phyloP scores from a whole-genome alignment of 2,888 invertebrate species.

The Watsonalla cultraria region DNA sequence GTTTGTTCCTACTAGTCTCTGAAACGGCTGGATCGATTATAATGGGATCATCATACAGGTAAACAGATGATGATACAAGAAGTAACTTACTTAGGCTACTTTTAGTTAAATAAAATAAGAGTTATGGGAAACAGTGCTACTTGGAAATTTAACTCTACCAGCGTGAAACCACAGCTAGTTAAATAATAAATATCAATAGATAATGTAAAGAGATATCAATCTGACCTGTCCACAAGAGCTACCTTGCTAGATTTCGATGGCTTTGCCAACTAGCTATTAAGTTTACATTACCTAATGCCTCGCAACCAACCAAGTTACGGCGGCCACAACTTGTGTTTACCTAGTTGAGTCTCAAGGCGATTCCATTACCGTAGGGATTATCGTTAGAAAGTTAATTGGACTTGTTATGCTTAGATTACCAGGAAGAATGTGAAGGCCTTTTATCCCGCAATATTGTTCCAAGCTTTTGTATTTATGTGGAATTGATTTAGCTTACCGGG shows the following conservation, averaged over 20 bases:
- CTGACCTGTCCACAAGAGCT: no score
- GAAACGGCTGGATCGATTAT: no score
- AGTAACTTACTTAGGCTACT: no score
- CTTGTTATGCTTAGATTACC: not conserved
- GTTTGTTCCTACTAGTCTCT: no score
- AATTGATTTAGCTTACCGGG: not conserved
- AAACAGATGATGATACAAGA: no score
- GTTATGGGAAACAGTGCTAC: no score
- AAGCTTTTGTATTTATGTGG: not conserved
- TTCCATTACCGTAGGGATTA: not conserved
- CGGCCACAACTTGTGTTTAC: not conserved
- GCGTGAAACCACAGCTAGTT: no score
- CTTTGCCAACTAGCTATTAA: not conserved
- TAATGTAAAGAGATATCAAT: no score
- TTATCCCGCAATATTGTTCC: not conserved
- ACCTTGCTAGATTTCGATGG: not conserved
- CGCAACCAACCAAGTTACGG: not conserved
- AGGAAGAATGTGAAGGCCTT: not conserved
- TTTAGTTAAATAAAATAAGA: no score
- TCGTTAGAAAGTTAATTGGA: not conserved
- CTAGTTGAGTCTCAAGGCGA: not conserved
- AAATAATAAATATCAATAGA: no score
- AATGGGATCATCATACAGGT: no score
- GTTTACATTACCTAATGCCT: not conserved
- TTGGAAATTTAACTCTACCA: no score